These are phyloP conservation scores for Torymus tubicola DNA, from an alignment of 2,888 invertebrate species.

Conservation along the genomic window DNA sequence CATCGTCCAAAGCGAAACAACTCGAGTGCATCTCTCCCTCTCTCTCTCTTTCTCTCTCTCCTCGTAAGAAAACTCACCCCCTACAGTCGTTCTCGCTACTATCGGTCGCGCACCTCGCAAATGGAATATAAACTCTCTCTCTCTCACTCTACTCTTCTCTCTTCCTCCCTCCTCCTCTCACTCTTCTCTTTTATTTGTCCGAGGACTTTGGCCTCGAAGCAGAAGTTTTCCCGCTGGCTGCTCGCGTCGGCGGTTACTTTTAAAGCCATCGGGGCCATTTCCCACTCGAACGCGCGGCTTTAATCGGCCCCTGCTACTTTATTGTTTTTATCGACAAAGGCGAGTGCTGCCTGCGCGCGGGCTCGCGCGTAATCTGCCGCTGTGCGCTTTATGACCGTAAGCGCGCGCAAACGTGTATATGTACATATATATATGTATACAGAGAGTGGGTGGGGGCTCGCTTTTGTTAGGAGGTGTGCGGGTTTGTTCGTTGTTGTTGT, in stretches of 20 bases:
- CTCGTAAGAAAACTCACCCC: neutral
- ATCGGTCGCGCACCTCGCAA: conserved; percentile 50
- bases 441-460: too few relatives aligned
- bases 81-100: neutral
- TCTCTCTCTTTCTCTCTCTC: too few relatives aligned
- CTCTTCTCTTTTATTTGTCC: conserved; percentile 13
- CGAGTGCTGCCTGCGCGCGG: neutral
- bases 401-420: neutral
- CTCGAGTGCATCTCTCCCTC: too few relatives aligned
- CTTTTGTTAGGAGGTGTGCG: too few relatives aligned
- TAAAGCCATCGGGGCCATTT: conserved; percentile 61
- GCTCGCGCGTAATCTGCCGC: conserved; percentile 18
- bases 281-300: conserved; percentile 19
- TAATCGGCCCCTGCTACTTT: conserved; percentile 10
- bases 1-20: too few relatives aligned
- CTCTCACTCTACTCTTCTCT: conserved; percentile 24
- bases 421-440: too few relatives aligned
- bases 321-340: conserved; percentile 54
- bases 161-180: conserved; percentile 19
- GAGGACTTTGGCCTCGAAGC: neutral
- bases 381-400: conserved; percentile 24
- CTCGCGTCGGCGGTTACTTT: conserved; percentile 61
- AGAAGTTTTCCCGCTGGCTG: conserved; percentile 59
- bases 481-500: too few relatives aligned
- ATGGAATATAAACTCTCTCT: conserved; percentile 65